phyloP scores from a whole-genome alignment of 2,888 invertebrate species.

The Sinodicranocentrus sp. region DNA sequence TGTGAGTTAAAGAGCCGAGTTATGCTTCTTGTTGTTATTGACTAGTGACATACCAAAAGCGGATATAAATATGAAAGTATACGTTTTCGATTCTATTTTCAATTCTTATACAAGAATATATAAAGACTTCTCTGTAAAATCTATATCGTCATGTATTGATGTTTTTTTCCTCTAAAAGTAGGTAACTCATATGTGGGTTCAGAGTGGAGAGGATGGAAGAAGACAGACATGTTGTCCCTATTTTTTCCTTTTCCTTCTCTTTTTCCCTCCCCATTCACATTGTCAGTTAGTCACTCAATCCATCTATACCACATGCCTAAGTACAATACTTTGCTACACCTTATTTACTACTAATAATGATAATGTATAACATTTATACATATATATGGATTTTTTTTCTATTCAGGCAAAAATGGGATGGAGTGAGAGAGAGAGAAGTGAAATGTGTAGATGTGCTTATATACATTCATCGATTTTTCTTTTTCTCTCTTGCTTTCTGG shows the following conservation, averaged over 20 bases:
- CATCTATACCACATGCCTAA: slow-evolving; percentile 25
- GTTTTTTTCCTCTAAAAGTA: slow-evolving; percentile 41
- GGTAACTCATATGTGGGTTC: slow-evolving; percentile 48
- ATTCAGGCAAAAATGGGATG: too few relatives aligned
- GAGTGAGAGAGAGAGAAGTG: slow-evolving; percentile 27
- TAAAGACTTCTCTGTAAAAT: too few relatives aligned
- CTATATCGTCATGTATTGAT: slow-evolving; percentile 21
- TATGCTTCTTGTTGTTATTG: slow-evolving; percentile 35
- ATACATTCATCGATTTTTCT: slow-evolving; percentile 59
- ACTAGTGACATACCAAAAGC: slow-evolving; percentile 41
- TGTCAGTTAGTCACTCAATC: slow-evolving; percentile 65
- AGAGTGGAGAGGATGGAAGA: slow-evolving; percentile 15
- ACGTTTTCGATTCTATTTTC: too few relatives aligned
- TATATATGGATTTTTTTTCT: too few relatives aligned
- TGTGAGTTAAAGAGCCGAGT: too few relatives aligned
- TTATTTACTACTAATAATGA: slow-evolving; percentile 59
- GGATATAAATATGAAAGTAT: too few relatives aligned
- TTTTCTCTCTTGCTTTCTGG: slow-evolving; percentile 22
- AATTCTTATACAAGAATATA: too few relatives aligned
- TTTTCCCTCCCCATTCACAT: slow-evolving; percentile 45
- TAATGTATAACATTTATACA: slow-evolving; percentile 33
- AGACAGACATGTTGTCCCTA: slow-evolving; percentile 58
- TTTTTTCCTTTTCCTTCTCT: slow-evolving; percentile 19
- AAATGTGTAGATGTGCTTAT: too few relatives aligned
- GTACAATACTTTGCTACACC: slow-evolving; percentile 42